Conservation (phyloP, 1,140 invertebrate species). For the Sarcophaga bullata region DNA sequence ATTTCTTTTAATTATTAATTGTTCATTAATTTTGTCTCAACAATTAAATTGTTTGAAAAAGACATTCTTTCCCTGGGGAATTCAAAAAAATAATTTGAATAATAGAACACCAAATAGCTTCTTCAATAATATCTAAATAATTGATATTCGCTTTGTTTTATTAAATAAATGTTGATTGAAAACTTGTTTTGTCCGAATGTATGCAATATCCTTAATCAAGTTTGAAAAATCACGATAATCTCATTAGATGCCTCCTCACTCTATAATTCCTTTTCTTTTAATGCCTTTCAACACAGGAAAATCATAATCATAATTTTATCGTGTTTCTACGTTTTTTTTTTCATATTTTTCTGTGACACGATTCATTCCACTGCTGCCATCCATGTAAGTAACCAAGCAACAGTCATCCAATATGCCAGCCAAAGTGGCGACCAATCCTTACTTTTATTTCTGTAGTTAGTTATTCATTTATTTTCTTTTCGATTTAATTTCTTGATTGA, state of each 20-base stretch:
- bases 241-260: neutral
- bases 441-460: no score
- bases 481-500: neutral
- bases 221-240: neutral
- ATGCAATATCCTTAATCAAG: no score
- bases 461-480: no score
- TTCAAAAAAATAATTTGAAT: no score
- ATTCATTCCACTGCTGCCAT: neutral
- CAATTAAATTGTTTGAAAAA: no score
- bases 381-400: neutral
- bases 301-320: slow-evolving; percentile 2
- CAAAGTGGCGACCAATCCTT: no score
- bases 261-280: neutral
- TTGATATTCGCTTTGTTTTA: neutral
- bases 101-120: no score
- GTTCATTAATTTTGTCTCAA: no score
- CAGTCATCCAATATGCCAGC: neutral
- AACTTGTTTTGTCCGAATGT: neutral
- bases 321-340: no score
- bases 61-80: no score
- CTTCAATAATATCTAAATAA: no score
- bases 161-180: neutral
- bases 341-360: neutral
- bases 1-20: neutral
- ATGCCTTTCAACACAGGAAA: slow-evolving; percentile 7